Evolutionary conservation across 2,888 invertebrate species (phyloP), one percentile per base, ranked within the genome.

Genomic region (Pseudococcus longispinus): DNA sequence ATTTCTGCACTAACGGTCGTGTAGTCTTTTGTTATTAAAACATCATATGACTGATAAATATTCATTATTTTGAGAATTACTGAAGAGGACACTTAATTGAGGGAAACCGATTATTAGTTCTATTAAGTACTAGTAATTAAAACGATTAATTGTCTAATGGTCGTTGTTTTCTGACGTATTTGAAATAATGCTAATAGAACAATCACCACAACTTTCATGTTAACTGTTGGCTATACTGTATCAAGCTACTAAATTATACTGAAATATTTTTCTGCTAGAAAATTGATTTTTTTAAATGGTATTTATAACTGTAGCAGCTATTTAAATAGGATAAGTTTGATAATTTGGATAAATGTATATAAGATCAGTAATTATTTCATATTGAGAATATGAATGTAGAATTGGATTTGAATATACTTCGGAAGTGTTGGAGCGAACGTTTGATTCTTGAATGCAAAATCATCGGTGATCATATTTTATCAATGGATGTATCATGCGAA

Each of bases 121-220:
- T 84, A 60, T 84, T 83, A 55, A 84, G 84, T 60, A 84, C 60
- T 60, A 37, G 84, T 55, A 84, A 84, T 84, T 84, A 84, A 84
- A 84, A 84, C 51, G 32, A 84, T 60, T 55, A 84, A 84, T 84
- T 55, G 84, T 84, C 32, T 37, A 84, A 84, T 60, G 51, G 84
- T 32, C 60, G 51, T 80, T 42, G 77, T 80, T 80, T 80, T 80
- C 77, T 80, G 77, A 80, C 77, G 77, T 80, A 80, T 80, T 80
- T 80, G 9, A 80, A 80, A 80, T 80, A 80, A 80, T 80, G 77
- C 37, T 80, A 80, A 80, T 80, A 11, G 77, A 80, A 80, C 77
- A 80, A 80, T 80, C 77, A 80, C 26, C 37, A 74, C 29, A 29
- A 80, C 42, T 42, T 42, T 5, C 37, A 42, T 20, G 20, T 42